Percentiles rank a stretch among this genome's conserved stretches.
Evolutionary conservation across 2,113 vertebrate species (phyloP).

Genomic region (Peromyscus polionotus): DNA sequence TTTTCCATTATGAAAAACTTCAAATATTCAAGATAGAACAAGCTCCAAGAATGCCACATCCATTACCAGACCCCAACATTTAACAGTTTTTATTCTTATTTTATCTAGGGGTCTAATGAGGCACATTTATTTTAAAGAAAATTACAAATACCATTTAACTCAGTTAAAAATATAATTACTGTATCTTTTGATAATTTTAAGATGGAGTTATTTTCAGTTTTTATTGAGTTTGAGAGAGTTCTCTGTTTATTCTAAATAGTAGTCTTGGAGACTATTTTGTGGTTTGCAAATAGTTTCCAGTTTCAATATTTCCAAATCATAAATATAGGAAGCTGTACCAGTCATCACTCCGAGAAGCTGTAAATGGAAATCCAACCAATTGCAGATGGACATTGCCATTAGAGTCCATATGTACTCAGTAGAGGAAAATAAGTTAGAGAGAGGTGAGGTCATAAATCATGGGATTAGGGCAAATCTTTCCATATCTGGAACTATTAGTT

Average conservation of each 20-base stretch:
- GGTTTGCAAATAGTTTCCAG: neutral
- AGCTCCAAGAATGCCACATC: too few species aligned
- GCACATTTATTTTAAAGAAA: neutral
- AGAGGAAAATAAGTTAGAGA: slow-evolving; percentile 1
- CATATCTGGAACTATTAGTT: neutral
- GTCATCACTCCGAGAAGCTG: neutral
- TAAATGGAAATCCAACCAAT: neutral
- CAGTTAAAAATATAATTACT: neutral
- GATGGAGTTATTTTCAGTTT: neutral
- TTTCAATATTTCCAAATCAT: neutral
- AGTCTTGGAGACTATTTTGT: neutral
- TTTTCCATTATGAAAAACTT: neutral
- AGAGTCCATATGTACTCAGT: neutral
- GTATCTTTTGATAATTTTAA: neutral
- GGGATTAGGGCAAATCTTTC: neutral
- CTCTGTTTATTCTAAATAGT: neutral
- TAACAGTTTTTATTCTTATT: neutral
- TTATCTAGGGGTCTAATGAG: neutral
- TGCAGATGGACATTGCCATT: neutral
- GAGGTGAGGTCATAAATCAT: neutral
- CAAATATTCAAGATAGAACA: neutral
- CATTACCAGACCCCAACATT: neutral
- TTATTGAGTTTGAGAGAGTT: neutral
- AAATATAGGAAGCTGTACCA: neutral
- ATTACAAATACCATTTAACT: neutral